Conservation (phyloP, 1,140 invertebrate species). For the Formica exsecta region DNA sequence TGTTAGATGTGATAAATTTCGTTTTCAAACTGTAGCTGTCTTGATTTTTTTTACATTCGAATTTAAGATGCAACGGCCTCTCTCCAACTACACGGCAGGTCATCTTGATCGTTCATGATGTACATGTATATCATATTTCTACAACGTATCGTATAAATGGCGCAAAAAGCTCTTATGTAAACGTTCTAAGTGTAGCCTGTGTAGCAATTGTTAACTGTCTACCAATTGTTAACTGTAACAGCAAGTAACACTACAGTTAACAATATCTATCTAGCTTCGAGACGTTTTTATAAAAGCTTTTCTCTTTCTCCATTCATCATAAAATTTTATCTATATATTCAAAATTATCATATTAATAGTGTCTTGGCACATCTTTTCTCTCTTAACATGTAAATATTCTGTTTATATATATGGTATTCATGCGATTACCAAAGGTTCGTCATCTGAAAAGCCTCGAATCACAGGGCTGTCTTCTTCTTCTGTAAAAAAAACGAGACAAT, state of each 20-base stretch:
- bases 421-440: conserved; percentile 96
- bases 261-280: conserved; percentile 57
- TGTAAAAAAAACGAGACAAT: conserved; percentile 79
- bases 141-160: conserved; percentile 40
- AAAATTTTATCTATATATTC: conserved; percentile 65
- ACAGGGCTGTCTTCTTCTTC: conserved; percentile 95
- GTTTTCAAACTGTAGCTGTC: neutral
- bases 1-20: neutral
- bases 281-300: conserved; percentile 67
- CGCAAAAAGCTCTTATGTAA: conserved; percentile 63
- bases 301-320: conserved; percentile 55
- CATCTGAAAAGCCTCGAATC: conserved; percentile 96
- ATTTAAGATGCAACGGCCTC: conserved; percentile 2
- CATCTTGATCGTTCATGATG: neutral
- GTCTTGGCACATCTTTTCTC: conserved; percentile 69
- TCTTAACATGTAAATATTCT: conserved; percentile 65
- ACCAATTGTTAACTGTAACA: neutral
- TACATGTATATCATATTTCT: conserved; percentile 66
- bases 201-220: conserved; percentile 17
- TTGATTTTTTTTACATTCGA: neutral
- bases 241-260: conserved; percentile 11
- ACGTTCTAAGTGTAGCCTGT: conserved; percentile 42
- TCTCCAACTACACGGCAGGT: conserved; percentile 36
- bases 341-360: conserved; percentile 74
- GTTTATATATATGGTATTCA: conserved; percentile 83